Conservation (phyloP, 2,113 vertebrate species). For the Bettongia penicillata region DNA sequence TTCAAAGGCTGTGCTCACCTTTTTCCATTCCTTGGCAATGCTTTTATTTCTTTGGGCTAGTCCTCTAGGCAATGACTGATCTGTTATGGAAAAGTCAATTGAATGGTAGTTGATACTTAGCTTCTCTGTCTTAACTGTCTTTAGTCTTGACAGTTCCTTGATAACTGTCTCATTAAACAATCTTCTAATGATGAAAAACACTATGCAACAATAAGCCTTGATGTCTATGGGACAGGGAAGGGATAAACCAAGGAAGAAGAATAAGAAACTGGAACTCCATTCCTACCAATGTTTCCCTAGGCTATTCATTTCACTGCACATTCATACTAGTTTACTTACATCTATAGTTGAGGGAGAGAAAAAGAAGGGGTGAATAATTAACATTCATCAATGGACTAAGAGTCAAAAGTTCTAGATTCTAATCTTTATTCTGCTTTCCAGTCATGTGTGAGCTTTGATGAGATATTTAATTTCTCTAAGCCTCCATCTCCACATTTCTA, state of each 20-base stretch:
- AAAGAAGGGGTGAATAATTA: neutral
- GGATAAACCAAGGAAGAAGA: neutral
- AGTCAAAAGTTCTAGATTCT: neutral
- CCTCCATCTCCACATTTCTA: neutral
- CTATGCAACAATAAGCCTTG: neutral
- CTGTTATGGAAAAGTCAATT: neutral
- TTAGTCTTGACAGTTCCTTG: neutral
- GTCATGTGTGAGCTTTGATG: neutral
- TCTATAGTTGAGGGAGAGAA: neutral
- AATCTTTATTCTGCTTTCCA: neutral
- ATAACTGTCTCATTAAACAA: neutral
- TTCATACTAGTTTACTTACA: neutral
- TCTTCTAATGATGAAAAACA: neutral
- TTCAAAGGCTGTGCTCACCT: neutral
- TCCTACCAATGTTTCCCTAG: neutral
- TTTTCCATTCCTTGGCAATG: rapidly evolving
- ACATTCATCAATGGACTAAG: neutral
- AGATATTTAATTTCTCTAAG: neutral
- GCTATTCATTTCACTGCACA: neutral
- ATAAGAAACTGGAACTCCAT: neutral
- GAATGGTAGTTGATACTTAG: neutral
- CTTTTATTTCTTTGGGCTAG: neutral
- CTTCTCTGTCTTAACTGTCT: neutral
- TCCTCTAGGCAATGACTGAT: neutral
- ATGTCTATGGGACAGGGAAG: neutral